Evolutionary conservation across 2,888 invertebrate genomes (phyloP).

Genomic region (Tipula confusa): DNA sequence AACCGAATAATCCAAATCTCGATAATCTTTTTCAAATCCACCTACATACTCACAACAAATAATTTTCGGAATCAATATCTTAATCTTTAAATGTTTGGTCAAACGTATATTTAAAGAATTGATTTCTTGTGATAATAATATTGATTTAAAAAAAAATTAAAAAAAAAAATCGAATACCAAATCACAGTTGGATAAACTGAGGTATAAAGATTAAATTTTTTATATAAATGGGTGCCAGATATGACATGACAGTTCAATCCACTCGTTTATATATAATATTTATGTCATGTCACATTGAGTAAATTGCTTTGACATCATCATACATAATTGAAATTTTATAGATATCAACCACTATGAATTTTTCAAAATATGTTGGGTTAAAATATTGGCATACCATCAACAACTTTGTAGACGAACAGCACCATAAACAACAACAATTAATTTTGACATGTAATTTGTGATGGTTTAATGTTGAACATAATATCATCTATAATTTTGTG

Average conservation of each 20-base stretch:
- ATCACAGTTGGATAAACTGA: no score
- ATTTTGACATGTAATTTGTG: background rate
- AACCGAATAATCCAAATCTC: background rate
- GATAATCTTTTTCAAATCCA: background rate
- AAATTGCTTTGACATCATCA: background rate
- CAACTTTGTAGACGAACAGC: background rate
- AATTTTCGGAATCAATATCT: background rate
- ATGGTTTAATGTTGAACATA: background rate
- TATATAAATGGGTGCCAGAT: background rate
- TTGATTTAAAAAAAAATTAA: no score
- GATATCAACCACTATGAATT: background rate
- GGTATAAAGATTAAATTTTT: no score
- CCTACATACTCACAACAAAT: background rate
- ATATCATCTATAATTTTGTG: background rate
- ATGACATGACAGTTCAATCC: background rate
- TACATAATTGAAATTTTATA: background rate
- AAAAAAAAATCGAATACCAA: no score
- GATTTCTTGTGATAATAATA: background rate
- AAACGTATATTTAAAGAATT: background rate
- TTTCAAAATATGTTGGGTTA: background rate
- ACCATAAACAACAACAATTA: background rate
- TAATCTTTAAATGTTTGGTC: background rate
- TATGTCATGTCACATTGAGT: background rate
- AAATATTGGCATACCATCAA: background rate
- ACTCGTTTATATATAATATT: no score